Conservation (phyloP, 2,797 vertebrate species). For the Spizella passerina region DNA sequence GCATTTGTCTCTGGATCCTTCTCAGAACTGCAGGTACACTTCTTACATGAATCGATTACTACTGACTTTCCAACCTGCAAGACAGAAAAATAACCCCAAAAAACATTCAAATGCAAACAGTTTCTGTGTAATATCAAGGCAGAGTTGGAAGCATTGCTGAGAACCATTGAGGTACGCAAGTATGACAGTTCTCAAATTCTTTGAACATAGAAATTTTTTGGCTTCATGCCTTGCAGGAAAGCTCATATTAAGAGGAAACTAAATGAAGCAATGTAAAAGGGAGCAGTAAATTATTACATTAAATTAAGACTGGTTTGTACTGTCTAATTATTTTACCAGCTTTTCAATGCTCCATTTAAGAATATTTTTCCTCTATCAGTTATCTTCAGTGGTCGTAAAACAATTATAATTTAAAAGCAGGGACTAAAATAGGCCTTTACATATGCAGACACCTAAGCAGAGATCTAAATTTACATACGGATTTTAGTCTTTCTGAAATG, state of each 20-base stretch:
- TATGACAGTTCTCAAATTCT: neutral
- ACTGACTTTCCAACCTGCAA: slow-evolving; percentile 70
- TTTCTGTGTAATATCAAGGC: neutral
- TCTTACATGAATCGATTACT: slow-evolving; percentile 66
- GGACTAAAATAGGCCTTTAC: neutral
- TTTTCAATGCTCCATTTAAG: neutral
- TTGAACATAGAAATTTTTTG: neutral
- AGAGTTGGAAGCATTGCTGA: neutral
- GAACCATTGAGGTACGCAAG: neutral
- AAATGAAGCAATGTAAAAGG: neutral
- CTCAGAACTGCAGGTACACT: slow-evolving; percentile 70
- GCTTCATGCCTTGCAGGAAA: neutral
- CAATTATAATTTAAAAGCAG: neutral
- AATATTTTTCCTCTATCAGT: neutral
- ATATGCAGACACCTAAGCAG: neutral
- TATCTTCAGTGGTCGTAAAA: neutral
- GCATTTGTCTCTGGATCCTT: slow-evolving; percentile 13
- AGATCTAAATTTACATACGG: neutral
- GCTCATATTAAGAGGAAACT: neutral
- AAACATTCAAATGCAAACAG: neutral
- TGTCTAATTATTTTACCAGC: neutral
- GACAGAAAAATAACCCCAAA: rapidly evolving
- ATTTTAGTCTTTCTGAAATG: neutral
- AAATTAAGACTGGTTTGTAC: neutral
- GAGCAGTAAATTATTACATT: neutral